Base-by-base conservation (phyloP, 1,140 invertebrate genomes). In the Harpegnathos saltator region DNA sequence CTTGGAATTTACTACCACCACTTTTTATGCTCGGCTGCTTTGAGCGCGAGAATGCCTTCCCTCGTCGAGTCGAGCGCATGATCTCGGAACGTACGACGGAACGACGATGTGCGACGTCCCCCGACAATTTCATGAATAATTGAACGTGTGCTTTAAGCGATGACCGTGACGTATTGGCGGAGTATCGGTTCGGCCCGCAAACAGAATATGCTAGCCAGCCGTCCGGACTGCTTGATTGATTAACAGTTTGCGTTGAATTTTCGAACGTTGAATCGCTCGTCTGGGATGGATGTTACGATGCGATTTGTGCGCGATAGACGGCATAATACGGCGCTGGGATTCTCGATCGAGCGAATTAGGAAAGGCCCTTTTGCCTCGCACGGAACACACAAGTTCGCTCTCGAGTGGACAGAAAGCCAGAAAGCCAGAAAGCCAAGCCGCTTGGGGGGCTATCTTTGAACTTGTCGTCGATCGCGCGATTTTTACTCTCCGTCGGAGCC, bases 101-200 rank as follows among this genome's bases (percentile, higher is more conserved):
- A 63, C 33, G 58, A 82, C 29, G 69, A 82, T 19, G 69, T n/a
- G 78, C 74, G 78, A 74, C 61, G 81, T 75, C 4, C 61, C 50
- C 61, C 44, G 72, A 75, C 81, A 75, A 83, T 83, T 83, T 83
- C 81, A 83, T 75, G 71, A 83, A 83, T 83, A 83, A 83, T 83
- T 83, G 61, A 83, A 74, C 78, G 69, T 82, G 4, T 62, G 26
- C 71, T 74, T 74, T 82, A 82, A 82, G 56, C 56, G 44, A n/a
- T n/a, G 33, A 50, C 54, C 66, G 77, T 82, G 68, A 77, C 61
- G 71, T 75, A 83, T 75, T 65, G 71, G 71, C 48, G 72, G 26
- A 50, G 72, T 83, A 83, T 83, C 61, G 59, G 81, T 63, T 63
- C 52, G 24, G 62, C 50, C 52, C 29, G 50, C 81, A 83, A 83